Evolutionary conservation across 2,888 invertebrate species (phyloP), one percentile per base, ranked within the genome.

Genomic region (Sarcophaga subvicina): DNA sequence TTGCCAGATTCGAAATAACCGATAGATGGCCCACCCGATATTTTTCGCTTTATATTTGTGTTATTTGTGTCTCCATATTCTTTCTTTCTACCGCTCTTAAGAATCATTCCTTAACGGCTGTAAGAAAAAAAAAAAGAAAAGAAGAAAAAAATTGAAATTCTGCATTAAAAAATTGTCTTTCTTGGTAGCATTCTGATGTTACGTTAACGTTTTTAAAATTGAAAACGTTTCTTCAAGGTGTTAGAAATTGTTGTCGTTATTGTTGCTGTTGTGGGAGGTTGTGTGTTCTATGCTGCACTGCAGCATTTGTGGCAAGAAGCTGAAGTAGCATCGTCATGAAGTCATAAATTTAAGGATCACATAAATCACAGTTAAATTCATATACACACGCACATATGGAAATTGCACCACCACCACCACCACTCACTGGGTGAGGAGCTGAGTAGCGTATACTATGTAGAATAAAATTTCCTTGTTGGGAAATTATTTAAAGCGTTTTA

Each of bases 281-380:
- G 60, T 63, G 17, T 63, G 12, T 14, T 60, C 45, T 83, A 22
- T 17, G 63, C 25, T 71, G 45, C 47, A n/a, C 14, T 54, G 75
- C 17, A 49, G 17, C 49, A 71, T 45, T 62, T 54, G 67, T 63
- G 25, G 67, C 66, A 69, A 64, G 54, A 54, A 82, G 77, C 67
- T 67, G 49, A 83, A 83, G 82, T 73, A 80, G 37, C 37, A 37
- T 37, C 37, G 37, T 37, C 73, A 71, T 72, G 17, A 54, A 88
- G 87, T 88, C 88, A 89, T 89, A 89, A 89, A 89, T 89, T 89
- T 87, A 88, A 87, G 89, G 88, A 88, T 89, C 88, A 88, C 89
- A 89, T 89, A 89, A 89, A 89, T 89, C 88, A 86, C 88, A 81
- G 88, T 88, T 79, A 85, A 83, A 81, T 83, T 80, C 71, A 54